Base-by-base conservation (phyloP, 2,888 invertebrate genomes). In the Neoitamus cyanurus region DNA sequence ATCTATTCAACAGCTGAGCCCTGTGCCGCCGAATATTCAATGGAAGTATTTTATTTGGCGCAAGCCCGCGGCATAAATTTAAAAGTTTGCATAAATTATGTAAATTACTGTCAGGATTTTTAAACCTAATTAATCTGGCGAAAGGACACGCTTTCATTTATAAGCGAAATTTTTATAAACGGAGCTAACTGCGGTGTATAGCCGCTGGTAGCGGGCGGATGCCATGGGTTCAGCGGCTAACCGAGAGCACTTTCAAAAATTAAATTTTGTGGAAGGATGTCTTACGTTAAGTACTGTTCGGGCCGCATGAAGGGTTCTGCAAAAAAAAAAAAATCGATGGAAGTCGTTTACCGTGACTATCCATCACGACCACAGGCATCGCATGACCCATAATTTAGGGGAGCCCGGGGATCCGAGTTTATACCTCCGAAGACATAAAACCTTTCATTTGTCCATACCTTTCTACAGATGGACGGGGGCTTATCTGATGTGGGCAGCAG, bases 311-410 rank as follows among this genome's bases (percentile, higher is more conserved):
- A 78, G 78, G 48, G 78, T 78, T 78, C 34, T 58, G 9, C 3
- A 1, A 30, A 25, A 31, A n/a, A 48, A 78, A 73, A 73, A 77
- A 77, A 77, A 77, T 78, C 78, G 31, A 78, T 78, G 48, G 31
- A 78, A 30, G 31, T 78, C 78, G 78, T 78, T 78, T 78, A 48
- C 78, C 48, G 78, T 78, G 78, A 78, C 78, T 83, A 85, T 85
- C 80, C 85, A 83, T 75, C 83, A 77, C 75, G 83, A 85, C 80
- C 73, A 36, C 80, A 78, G 73, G 77, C 80, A 85, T 85, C 80
- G 83, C 42, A 70, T 72, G 70, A 80, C 80, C 85, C 80, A 85
- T 85, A 85, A 85, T 85, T 85, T 85, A 85, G 83, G 68, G 58
- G 84, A 83, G 58, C 78, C 83, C 80, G 78, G 70, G 84, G 84